A percentile compares a stretch with the other conserved stretches of the same genome.
These are phyloP conservation scores for Nomada hirtipes DNA, from an alignment of 2,888 invertebrate genomes.

Conservation along the genomic window DNA sequence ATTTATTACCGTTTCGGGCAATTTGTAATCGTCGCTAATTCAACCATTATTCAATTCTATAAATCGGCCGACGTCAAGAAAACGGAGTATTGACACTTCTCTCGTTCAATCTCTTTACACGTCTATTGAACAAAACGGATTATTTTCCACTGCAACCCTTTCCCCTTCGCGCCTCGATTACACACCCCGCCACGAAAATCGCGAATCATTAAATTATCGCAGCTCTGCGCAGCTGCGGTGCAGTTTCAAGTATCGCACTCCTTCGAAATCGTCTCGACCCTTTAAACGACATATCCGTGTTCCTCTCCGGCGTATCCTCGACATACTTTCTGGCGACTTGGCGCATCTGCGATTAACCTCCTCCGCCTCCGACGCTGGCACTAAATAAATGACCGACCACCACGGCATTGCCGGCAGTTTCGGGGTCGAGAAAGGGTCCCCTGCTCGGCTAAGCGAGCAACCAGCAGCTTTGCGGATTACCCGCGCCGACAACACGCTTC, in stretches of 20 bases:
- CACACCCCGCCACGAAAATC: too few species aligned
- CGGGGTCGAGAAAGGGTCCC: constrained; percentile 63
- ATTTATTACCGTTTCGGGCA: constrained; percentile 48
- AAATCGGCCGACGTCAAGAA: constrained; percentile 25
- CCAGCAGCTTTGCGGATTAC: constrained; percentile 71
- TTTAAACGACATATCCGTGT: constrained; percentile 6
- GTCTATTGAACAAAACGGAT: not conserved
- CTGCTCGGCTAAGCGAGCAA: constrained; percentile 48
- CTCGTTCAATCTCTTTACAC: constrained; percentile 1
- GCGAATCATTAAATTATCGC: not conserved
- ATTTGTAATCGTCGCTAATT: constrained; percentile 58
- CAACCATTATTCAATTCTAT: constrained; percentile 52
- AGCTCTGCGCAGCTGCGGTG: not conserved
- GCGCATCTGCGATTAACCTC: constrained; percentile 78
- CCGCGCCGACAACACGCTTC: constrained; percentile 68
- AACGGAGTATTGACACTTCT: constrained; percentile 23
- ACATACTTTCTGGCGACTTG: constrained; percentile 77
- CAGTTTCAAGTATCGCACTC: constrained; percentile 2
- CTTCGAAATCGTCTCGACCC: constrained; percentile 3
- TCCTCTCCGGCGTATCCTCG: constrained; percentile 28
- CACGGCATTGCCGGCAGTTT: constrained; percentile 46
- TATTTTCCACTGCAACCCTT: not conserved
- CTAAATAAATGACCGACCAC: constrained; percentile 74
- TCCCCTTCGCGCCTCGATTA: too few species aligned
- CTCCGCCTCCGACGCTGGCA: constrained; percentile 33